Base-by-base conservation (phyloP, 2,888 invertebrate genomes). In the Isotomurus palustris region DNA sequence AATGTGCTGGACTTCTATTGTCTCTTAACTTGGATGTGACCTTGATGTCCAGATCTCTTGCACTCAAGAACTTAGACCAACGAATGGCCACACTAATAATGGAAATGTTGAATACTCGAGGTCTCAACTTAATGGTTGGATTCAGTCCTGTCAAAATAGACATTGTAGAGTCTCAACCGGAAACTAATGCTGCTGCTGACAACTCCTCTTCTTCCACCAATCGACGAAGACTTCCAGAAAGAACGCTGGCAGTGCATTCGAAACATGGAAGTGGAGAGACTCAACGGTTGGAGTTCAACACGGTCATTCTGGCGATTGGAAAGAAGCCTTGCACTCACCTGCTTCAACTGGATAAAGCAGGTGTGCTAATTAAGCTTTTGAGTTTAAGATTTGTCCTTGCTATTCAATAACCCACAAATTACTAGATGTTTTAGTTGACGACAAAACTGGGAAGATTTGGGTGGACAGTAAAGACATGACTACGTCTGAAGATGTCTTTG, bases 291-390 rank as follows among this genome's bases (percentile, higher is more conserved):
- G 22, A 19, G 27, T 83, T 75, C 71, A 80, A 83, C 72, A 83
- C 82, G 2, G 77, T 84, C 32, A 60, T 84, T 35, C 74, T 82
- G 63, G 76, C 76, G 3, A 69, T 82, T 55, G 84, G 84, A 1
- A 73, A 83, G 56, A 77, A 79, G 65, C 78, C 83, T 0, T 77
- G 78, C 66, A 83, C 81, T 21, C 17, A 17, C 1, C n/a, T 12
- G 14, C 17, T 56, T 2, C 24, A 56, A 5, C 51, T 50, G 27
- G 36, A 25, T 12, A 49, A 40, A 41, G 55, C 55, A 22, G 55
- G 55, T 55, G 8, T 5, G 47, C 22, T n/a, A 12, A 40, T 40
- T 21, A 43, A 24, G n/a, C n/a, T 43, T 24, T 6, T 6, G 6
- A 10, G 10, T 40, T 6, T 17, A 40, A 17, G 8, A 17, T 6